Conservation (phyloP, 2,888 invertebrate species). For the Cheilosia vernalis region DNA sequence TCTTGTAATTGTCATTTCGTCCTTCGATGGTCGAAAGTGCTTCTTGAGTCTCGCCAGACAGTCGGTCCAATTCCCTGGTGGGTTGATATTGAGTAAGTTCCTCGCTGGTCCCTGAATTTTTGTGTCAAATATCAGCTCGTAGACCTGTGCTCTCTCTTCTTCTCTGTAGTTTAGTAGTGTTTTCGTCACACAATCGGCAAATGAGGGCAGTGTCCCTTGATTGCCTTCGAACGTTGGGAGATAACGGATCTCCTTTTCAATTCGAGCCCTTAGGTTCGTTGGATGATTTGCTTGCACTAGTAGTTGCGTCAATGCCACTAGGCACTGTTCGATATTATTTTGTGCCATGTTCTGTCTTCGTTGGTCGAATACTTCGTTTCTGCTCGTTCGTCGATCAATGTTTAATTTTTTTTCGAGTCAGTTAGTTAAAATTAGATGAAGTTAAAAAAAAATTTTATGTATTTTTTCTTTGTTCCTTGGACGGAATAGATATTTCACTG, state of each 20-base stretch:
- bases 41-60: not conserved
- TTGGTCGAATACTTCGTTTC: not conserved
- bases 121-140: conserved; percentile 5
- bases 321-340: not conserved
- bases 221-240: conserved; percentile 11
- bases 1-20: conserved; percentile 9
- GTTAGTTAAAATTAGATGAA: no score
- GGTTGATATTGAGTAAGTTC: conserved; percentile 7
- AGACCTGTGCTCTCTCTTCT: not conserved
- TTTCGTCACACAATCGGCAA: not conserved
- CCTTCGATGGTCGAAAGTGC: not conserved
- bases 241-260: conserved; percentile 16
- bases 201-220: conserved; percentile 15
- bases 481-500: no score
- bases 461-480: no score
- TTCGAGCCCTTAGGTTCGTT: not conserved
- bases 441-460: no score
- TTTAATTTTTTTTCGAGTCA: no score
- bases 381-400: not conserved
- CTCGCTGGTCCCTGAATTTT: conserved; percentile 29
- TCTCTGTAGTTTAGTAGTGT: not conserved
- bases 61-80: not conserved
- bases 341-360: conserved; percentile 1
- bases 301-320: conserved; percentile 6
- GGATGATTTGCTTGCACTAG: not conserved